Evolutionary conservation across 2,888 invertebrate genomes (phyloP).

Genomic region (Allacma fusca): DNA sequence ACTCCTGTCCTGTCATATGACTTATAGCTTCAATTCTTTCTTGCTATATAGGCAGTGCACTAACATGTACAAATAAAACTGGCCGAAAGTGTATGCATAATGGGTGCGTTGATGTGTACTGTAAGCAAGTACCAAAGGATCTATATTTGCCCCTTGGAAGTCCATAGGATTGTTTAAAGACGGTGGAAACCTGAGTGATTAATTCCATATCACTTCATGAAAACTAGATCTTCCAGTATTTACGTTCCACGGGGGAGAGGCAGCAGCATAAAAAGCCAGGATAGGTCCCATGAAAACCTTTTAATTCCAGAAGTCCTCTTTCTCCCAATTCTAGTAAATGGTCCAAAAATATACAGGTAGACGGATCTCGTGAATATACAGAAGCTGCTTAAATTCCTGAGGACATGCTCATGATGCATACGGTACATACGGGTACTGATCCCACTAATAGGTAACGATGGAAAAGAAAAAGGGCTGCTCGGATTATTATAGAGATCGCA

Average conservation of each 20-base stretch:
- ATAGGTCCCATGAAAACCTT: conserved; percentile 8
- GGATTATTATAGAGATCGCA: conserved; percentile 50
- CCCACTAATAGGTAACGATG: neutral
- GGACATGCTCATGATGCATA: conserved; percentile 14
- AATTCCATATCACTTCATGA: conserved; percentile 1
- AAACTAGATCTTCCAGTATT: conserved; percentile 16
- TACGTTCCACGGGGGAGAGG: neutral
- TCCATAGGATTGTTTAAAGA: neutral
- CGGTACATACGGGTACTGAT: neutral
- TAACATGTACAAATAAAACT: too few species aligned
- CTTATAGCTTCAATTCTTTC: too few species aligned
- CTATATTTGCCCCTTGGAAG: neutral
- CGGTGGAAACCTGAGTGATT: neutral
- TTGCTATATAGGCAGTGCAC: too few species aligned
- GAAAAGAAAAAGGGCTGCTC: conserved; percentile 51
- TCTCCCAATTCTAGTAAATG: conserved; percentile 19
- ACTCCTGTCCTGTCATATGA: too few species aligned
- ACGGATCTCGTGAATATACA: conserved; percentile 1
- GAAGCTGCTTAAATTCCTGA: conserved; percentile 1
- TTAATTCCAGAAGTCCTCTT: conserved; percentile 27
- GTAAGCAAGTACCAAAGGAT: too few species aligned
- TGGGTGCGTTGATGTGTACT: too few species aligned
- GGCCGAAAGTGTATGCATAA: too few species aligned
- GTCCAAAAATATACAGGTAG: conserved; percentile 17
- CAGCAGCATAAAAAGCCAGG: neutral